Percentiles rank a stretch among this genome's conserved stretches.
These are phyloP conservation scores for Myotis findleyi DNA, from an alignment of 2,797 vertebrate species.

Conservation along the genomic window DNA sequence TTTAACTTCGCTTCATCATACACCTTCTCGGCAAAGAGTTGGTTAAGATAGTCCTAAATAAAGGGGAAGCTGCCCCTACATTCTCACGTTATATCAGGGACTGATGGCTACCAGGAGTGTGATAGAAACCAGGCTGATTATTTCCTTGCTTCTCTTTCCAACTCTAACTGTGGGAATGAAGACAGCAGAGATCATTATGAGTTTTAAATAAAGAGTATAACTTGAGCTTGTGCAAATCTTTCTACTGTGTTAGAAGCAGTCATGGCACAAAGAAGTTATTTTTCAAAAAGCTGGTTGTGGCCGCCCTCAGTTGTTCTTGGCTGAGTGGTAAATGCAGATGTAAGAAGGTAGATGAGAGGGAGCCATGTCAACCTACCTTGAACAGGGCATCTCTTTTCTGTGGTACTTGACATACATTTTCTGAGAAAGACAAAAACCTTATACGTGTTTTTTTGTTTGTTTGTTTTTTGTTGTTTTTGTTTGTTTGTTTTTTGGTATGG, in stretches of 20 bases:
- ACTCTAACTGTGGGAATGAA: neutral
- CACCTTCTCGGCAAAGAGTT: constrained; percentile 85
- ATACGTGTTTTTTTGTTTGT: neutral
- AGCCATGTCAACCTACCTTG: neutral
- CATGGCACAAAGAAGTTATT: neutral
- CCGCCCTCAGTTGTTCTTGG: constrained; percentile 41
- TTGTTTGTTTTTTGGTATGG: neutral
- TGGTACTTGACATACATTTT: constrained; percentile 41
- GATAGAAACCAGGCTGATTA: constrained; percentile 70
- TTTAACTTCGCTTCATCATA: constrained; percentile 87
- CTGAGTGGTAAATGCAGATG: constrained; percentile 47
- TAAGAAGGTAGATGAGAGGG: neutral
- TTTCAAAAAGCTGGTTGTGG: constrained; percentile 29
- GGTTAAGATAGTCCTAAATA: constrained; percentile 84
- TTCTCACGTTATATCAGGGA: constrained; percentile 84
- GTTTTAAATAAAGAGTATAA: neutral
- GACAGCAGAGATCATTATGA: neutral
- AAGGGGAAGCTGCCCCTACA: constrained; percentile 74
- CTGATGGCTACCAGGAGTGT: constrained; percentile 78
- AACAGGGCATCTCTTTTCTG: neutral
- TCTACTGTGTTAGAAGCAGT: constrained; percentile 42
- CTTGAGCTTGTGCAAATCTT: neutral
- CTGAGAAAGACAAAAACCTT: neutral
- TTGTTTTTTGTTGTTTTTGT: neutral
- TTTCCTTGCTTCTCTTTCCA: constrained; percentile 73